phyloP scores from a whole-genome alignment of 2,113 vertebrate genomes.

The Thunnus maccoyii region DNA sequence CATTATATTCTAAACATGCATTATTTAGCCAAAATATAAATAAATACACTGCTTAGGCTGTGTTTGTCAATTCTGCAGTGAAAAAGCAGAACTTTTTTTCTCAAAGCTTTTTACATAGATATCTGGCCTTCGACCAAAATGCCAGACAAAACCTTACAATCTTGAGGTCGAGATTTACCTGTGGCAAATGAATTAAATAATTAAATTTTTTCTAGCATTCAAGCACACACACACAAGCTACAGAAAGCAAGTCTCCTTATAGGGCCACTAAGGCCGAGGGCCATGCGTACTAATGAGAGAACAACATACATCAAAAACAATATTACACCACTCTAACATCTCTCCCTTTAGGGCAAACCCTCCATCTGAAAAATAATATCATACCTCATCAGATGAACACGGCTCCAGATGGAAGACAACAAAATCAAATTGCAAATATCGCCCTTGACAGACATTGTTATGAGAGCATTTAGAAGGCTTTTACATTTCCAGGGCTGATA shows the following conservation, averaged over 20 bases:
- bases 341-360: background rate
- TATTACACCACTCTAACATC: background rate
- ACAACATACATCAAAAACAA: background rate
- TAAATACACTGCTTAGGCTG: background rate
- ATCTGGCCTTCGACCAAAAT: too few relatives aligned
- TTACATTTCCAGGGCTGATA: background rate
- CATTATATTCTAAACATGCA: background rate
- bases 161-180: background rate
- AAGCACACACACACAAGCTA: background rate
- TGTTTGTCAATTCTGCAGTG: too few relatives aligned
- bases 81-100: too few relatives aligned
- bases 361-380: constrained; percentile 6
- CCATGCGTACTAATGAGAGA: background rate
- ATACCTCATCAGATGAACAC: background rate
- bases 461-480: background rate
- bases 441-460: constrained; percentile 17
- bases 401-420: background rate
- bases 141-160: too few relatives aligned
- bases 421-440: background rate
- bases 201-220: background rate
- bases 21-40: background rate
- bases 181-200: background rate
- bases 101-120: too few relatives aligned
- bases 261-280: too few relatives aligned
- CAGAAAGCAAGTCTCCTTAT: too few relatives aligned